Evolutionary conservation across 2,797 vertebrate species (phyloP), one percentile per base, ranked within the genome.

Genomic region (Lepilemur ruficaudatus): DNA sequence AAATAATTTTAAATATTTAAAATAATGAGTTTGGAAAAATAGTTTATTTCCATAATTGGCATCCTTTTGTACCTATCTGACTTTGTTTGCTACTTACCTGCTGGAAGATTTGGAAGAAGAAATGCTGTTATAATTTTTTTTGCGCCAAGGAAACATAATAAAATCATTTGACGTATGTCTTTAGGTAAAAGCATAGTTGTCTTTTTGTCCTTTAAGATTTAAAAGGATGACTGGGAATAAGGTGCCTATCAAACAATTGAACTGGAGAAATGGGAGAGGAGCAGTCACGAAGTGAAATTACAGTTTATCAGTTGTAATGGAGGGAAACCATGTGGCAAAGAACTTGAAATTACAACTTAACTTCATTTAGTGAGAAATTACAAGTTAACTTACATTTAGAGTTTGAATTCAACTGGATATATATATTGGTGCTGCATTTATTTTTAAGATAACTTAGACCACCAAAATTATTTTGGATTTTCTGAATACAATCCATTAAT

Each of bases 151-250:
- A 67, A 61, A 92, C n/a, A 73, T 85, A 81, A 69, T 81, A 43
- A 96, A 67, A 52, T 61, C 52, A 72, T 93, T 93, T 94, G 61
- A 86, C 91, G 93, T 84, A 89, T 79, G 32, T 80, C 52, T 92
- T 97, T 89, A 92, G 73, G 89, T 95, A 89, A 96, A 92, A 91
- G 20, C 12, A 67, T 90, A 92, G 84, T 91, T 96, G 88, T 81
- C 28, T 65, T 93, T 96, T 94, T 93, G 46, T 61, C 83, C 43
- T 87, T 93, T 96, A 93, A 94, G 46, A 89, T 93, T 91, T 69
- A 72, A 93, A 91, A 15, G 38, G 30, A 91, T 95, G 63, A 91
- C 50, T 76, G 38, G 43, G 81, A 94, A 79, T 97, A 84, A 97
- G 87, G 78, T 84, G 15, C 52, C 69, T 79, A 59, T 87, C 41